A percentile compares a stretch with the other conserved stretches of the same genome.
phyloP scores from a whole-genome alignment of 2,888 invertebrate genomes.

The Drosophila meridionalis region DNA sequence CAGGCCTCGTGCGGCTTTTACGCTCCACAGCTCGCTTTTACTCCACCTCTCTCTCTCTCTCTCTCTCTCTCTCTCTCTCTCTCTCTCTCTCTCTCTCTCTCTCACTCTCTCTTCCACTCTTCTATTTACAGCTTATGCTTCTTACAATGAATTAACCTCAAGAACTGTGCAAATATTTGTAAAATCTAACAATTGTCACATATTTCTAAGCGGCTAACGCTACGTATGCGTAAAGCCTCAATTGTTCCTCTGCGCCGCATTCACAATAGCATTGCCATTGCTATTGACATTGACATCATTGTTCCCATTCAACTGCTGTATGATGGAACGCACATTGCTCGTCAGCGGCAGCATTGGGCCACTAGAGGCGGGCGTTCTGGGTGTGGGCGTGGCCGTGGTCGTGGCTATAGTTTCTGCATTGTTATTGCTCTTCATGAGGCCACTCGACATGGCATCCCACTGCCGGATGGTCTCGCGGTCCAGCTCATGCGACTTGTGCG shows the following conservation, averaged over 20 bases:
- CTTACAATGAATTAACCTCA: constrained; percentile 3
- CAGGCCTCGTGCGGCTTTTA: not conserved
- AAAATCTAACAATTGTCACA: constrained; percentile 24
- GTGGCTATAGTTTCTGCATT: constrained; percentile 27
- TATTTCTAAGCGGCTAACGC: constrained; percentile 15
- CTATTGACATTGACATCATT: constrained; percentile 58
- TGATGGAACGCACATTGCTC: constrained; percentile 77
- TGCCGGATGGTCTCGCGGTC: constrained; percentile 94
- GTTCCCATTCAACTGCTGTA: constrained; percentile 75
- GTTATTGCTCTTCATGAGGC: constrained; percentile 87
- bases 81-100: not conserved
- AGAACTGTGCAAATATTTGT: constrained; percentile 26
- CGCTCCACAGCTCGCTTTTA: not conserved
- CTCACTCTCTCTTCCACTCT: not conserved
- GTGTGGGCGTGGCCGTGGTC: constrained; percentile 3
- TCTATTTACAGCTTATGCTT: not conserved
- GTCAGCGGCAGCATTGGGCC: constrained; percentile 62
- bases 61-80: not conserved
- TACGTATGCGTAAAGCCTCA: constrained; percentile 36
- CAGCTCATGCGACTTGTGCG: constrained; percentile 87
- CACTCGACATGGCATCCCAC: constrained; percentile 96
- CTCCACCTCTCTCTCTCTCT: not conserved
- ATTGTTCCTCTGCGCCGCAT: constrained; percentile 46
- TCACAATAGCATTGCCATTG: constrained; percentile 58
- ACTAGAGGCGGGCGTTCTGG: constrained; percentile 27